These are phyloP conservation scores for Zophobas morio DNA, from an alignment of 1,140 invertebrate genomes.

Conservation along the genomic window DNA sequence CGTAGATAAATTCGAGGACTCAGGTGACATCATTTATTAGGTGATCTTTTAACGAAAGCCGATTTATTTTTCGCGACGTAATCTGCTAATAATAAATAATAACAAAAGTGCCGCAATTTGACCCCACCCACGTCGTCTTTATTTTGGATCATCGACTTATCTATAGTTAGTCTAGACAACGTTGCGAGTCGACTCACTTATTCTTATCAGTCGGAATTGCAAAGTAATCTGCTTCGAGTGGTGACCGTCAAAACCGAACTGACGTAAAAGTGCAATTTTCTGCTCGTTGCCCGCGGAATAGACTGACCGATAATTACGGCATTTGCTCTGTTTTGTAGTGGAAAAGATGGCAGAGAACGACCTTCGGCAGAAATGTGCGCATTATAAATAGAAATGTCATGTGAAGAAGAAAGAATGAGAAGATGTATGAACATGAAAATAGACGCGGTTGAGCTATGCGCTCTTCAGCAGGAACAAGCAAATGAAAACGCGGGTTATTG, in stretches of 20 bases:
- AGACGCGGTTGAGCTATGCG: no score
- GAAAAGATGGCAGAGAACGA: not conserved
- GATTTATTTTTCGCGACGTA: constrained; percentile 31
- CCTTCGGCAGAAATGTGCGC: not conserved
- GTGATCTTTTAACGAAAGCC: constrained; percentile 38
- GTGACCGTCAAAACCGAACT: constrained; percentile 7
- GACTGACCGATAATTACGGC: not conserved
- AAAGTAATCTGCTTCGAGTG: constrained; percentile 15
- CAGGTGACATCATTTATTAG: constrained; percentile 36
- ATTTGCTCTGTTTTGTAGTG: not conserved
- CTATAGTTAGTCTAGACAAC: constrained; percentile 24
- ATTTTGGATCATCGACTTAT: constrained; percentile 30
- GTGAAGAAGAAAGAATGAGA: no score
- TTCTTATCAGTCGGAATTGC: constrained; percentile 23
- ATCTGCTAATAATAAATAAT: constrained; percentile 35
- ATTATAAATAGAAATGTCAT: no score
- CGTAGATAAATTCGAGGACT: constrained; percentile 37
- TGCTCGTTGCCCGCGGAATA: not conserved
- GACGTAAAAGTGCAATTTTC: constrained; percentile 14
- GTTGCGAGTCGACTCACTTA: constrained; percentile 11
- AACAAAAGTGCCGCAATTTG: constrained; percentile 17
- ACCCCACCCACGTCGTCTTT: constrained; percentile 10
- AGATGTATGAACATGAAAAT: no score
- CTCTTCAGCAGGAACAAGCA: no score
- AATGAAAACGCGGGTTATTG: no score